These are phyloP conservation scores for Silurus glanis DNA, from an alignment of 2,113 vertebrate genomes.

Conservation along the genomic window DNA sequence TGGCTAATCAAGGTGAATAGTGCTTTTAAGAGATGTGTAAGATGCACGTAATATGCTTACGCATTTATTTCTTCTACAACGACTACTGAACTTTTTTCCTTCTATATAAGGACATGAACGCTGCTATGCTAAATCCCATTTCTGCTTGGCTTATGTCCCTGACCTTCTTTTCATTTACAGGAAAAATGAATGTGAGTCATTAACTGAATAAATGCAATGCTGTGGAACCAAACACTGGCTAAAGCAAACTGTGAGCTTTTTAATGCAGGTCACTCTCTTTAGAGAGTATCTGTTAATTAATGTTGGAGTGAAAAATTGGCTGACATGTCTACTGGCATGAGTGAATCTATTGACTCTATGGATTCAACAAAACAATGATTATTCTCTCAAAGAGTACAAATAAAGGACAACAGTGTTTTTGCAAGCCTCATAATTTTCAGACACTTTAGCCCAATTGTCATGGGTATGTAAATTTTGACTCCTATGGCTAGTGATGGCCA, in stretches of 20 bases:
- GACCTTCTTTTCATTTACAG: constrained; percentile 51
- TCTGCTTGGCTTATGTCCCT: constrained; percentile 40
- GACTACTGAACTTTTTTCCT: not conserved
- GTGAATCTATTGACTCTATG: constrained; percentile 13
- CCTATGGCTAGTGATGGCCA: not conserved
- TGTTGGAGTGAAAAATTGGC: constrained; percentile 24
- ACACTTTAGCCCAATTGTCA: not conserved
- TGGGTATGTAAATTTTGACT: not conserved
- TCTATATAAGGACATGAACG: not conserved
- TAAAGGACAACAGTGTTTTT: not conserved
- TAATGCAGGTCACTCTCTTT: constrained; percentile 55
- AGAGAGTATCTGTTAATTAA: constrained; percentile 52
- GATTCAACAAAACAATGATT: constrained; percentile 13
- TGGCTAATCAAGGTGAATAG: too few relatives aligned
- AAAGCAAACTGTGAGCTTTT: constrained; percentile 43
- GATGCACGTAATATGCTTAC: too few relatives aligned
- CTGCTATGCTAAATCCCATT: not conserved
- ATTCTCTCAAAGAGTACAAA: constrained; percentile 1
- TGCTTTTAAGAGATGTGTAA: too few relatives aligned
- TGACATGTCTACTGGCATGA: constrained; percentile 6
- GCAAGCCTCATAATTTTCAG: not conserved
- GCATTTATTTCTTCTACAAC: not conserved
- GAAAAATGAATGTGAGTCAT: constrained; percentile 56
- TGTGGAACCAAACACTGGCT: constrained; percentile 54
- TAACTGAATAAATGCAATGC: constrained; percentile 59